These are phyloP conservation scores for Gallinago paraguaiae DNA, from an alignment of 2,113 vertebrate genomes.

Conservation along the genomic window DNA sequence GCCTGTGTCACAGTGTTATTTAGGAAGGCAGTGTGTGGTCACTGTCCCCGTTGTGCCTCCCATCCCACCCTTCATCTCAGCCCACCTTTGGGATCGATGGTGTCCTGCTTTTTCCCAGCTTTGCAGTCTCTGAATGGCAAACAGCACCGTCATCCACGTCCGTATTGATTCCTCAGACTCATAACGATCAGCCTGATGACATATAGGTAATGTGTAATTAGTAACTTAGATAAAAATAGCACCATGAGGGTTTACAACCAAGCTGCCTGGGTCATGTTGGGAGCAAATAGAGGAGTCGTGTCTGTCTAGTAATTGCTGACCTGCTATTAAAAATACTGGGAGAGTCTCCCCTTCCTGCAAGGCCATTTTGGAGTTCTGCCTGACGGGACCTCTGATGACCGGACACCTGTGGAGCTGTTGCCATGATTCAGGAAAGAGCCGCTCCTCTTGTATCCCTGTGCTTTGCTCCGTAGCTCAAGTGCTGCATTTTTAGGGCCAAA, in stretches of 20 bases:
- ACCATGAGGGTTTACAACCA: not conserved
- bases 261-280: not conserved
- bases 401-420: not conserved
- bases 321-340: not conserved
- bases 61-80: not conserved
- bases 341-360: not conserved
- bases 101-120: not conserved
- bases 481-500: not conserved
- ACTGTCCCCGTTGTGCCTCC: not conserved
- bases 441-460: not conserved
- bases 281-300: not conserved
- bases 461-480: not conserved
- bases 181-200: constrained; percentile 32
- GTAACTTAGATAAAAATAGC: constrained; percentile 16
- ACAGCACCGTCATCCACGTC: not conserved
- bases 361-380: not conserved
- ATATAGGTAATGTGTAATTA: constrained; percentile 47
- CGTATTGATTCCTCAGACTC: not conserved
- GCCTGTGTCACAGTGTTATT: not conserved
- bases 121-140: constrained; percentile 32
- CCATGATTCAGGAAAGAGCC: not conserved
- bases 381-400: not conserved
- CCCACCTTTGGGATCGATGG: not conserved
- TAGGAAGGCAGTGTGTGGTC: not conserved
- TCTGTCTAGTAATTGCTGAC: not conserved